Conservation (phyloP, 2,113 vertebrate species). For the Zapornia atra region DNA sequence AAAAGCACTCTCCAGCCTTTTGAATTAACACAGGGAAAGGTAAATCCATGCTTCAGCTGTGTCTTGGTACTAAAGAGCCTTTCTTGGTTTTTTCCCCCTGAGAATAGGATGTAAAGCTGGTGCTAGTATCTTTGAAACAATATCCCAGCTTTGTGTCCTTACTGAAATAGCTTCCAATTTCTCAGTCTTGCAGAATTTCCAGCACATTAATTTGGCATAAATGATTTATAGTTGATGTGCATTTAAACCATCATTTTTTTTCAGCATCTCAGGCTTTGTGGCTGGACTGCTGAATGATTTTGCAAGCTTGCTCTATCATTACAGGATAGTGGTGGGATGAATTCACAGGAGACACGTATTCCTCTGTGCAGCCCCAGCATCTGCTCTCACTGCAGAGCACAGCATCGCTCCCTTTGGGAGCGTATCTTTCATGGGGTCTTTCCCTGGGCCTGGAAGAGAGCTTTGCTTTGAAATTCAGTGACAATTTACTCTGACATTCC, state of each 20-base stretch:
- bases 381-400: not conserved
- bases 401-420: not conserved
- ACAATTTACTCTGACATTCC: conserved; percentile 1
- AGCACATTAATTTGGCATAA: conserved; percentile 30
- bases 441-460: not conserved
- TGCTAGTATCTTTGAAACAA: not conserved
- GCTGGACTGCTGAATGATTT: conserved; percentile 3
- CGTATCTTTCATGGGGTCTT: not conserved
- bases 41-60: not conserved
- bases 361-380: conserved; percentile 10
- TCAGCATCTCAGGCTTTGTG: conserved; percentile 20
- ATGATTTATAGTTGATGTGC: conserved; percentile 45
- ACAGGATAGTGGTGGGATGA: not conserved
- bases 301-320: not conserved
- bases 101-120: not conserved
- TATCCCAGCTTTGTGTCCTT: not conserved
- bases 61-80: not conserved
- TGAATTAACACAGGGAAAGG: not conserved
- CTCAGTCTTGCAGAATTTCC: conserved; percentile 28
- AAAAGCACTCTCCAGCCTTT: not conserved
- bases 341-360: conserved; percentile 13
- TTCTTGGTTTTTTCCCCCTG: not conserved
- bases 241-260: conserved; percentile 35
- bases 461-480: conserved; percentile 17
- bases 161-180: conserved; percentile 1